These are phyloP conservation scores for Hybognathus amarus DNA, from an alignment of 2,797 vertebrate genomes.

Conservation along the genomic window DNA sequence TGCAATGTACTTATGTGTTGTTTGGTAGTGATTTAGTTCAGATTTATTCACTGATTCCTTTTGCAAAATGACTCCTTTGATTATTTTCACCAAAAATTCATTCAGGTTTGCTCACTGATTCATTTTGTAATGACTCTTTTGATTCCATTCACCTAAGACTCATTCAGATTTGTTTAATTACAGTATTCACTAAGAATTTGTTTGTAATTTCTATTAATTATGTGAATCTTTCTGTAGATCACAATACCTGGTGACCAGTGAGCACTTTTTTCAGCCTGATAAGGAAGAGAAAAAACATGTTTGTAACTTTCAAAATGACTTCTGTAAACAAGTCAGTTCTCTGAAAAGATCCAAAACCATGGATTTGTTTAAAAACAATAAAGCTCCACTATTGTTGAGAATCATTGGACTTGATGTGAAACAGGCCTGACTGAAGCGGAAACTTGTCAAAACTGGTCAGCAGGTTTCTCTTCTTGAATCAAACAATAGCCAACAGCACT, in stretches of 20 bases:
- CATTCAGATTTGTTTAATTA: background rate
- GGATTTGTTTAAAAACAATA: background rate
- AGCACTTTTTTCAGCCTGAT: background rate
- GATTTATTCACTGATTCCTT: background rate
- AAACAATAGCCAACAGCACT: conserved; percentile 23
- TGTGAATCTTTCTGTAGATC: too few species aligned
- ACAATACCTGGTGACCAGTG: background rate
- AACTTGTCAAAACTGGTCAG: conserved; percentile 2
- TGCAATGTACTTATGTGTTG: too few species aligned
- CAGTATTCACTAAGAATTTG: background rate
- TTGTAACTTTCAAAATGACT: background rate
- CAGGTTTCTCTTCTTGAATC: conserved; percentile 23
- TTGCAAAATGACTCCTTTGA: background rate
- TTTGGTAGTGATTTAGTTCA: too few species aligned
- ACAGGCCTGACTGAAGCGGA: conserved; percentile 1
- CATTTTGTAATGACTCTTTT: background rate
- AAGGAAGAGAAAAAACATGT: background rate
- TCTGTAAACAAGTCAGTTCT: background rate
- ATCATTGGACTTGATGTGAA: background rate
- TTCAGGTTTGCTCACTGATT: background rate
- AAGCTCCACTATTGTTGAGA: background rate
- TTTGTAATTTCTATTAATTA: background rate
- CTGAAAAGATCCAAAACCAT: background rate
- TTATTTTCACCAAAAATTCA: background rate
- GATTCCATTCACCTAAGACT: background rate